These are phyloP conservation scores for Palythoa heliodiscus DNA, from an alignment of 92 coral and sea anemone genomes.

Conservation along the genomic window DNA sequence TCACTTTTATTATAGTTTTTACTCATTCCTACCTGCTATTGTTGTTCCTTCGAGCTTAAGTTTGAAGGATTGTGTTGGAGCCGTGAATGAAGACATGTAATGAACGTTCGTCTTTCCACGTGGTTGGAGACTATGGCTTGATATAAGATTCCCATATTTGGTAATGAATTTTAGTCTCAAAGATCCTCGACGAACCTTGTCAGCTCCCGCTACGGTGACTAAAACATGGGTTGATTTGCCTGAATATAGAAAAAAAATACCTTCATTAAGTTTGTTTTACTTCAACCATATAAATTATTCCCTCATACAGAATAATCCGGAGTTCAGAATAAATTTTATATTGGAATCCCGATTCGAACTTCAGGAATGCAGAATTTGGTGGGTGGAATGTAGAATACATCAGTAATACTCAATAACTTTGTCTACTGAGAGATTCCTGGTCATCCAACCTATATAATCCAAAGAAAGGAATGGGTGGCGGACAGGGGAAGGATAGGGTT, in stretches of 20 bases:
- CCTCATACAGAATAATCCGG: too few species aligned
- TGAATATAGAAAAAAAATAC: conserved; percentile 13
- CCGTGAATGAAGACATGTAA: conserved; percentile 66
- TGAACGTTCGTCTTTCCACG: conserved; percentile 63
- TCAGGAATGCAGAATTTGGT: too few species aligned
- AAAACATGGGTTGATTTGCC: conserved; percentile 62
- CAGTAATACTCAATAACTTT: too few species aligned
- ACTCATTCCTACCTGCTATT: conserved; percentile 30
- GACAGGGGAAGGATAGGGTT: too few species aligned
- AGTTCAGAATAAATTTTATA: too few species aligned
- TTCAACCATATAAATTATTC: too few species aligned
- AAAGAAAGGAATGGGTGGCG: too few species aligned
- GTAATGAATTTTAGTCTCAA: conserved; percentile 71
- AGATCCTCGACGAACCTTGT: conserved; percentile 62
- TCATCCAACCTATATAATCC: too few species aligned
- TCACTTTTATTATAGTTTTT: neutral
- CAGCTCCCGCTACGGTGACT: conserved; percentile 75
- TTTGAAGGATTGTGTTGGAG: conserved; percentile 64
- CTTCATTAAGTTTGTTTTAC: neutral
- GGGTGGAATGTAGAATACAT: too few species aligned
- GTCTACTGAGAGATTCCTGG: too few species aligned
- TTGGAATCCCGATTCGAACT: too few species aligned
- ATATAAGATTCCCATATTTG: conserved; percentile 65
- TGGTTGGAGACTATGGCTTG: conserved; percentile 57
- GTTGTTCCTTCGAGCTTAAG: conserved; percentile 78